phyloP scores from a whole-genome alignment of 2,113 vertebrate species.

The Meleagris gallopavo region DNA sequence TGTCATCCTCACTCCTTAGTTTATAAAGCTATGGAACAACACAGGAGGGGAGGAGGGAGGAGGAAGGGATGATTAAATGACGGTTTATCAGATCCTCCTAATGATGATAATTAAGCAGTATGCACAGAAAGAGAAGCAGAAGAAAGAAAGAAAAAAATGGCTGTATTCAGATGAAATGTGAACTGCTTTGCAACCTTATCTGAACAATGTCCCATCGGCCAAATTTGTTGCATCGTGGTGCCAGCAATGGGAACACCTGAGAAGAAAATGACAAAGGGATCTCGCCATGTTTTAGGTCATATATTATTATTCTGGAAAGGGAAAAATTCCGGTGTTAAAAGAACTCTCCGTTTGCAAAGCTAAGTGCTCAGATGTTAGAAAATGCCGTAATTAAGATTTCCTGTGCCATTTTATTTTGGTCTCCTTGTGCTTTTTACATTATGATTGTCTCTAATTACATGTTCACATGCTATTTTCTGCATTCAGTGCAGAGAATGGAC shows the following conservation, averaged over 20 bases:
- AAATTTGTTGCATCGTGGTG: not conserved
- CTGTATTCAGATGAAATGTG: not conserved
- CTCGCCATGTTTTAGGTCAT: not conserved
- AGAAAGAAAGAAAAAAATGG: not conserved
- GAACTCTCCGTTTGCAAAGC: not conserved
- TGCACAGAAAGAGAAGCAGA: not conserved
- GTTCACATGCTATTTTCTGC: conserved; percentile 13
- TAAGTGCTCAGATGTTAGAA: not conserved
- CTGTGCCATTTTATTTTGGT: not conserved
- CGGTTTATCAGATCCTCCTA: conserved; percentile 37
- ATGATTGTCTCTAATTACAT: conserved; percentile 17
- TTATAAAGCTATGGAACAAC: not conserved
- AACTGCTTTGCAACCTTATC: not conserved
- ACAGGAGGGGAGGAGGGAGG: not conserved
- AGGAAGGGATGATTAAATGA: not conserved
- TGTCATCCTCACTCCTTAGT: not conserved
- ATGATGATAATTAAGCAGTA: conserved; percentile 58
- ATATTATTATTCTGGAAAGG: not conserved
- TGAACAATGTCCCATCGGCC: not conserved
- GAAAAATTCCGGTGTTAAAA: not conserved
- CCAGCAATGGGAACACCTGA: conserved; percentile 48
- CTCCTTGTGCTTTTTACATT: not conserved
- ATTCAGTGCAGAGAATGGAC: not conserved
- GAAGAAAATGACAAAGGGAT: conserved; percentile 47
- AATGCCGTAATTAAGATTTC: conserved; percentile 41